These are phyloP conservation scores for Hemiscyllium ocellatum DNA, from an alignment of 2,113 vertebrate genomes.

Conservation along the genomic window DNA sequence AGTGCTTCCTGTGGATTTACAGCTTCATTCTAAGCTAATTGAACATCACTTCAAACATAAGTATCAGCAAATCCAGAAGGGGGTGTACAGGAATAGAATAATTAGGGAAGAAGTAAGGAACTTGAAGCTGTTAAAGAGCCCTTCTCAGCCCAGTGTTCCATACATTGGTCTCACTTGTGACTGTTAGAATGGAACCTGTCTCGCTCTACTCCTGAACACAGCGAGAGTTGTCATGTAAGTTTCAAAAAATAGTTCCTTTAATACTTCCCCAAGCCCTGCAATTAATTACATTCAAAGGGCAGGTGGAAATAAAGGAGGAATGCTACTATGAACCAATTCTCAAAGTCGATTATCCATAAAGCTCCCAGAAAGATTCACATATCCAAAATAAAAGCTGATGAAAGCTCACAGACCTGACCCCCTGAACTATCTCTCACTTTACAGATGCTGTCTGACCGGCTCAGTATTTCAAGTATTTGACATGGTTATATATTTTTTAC, in stretches of 20 bases:
- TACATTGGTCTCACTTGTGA: too few species aligned
- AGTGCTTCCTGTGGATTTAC: neutral
- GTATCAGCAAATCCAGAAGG: neutral
- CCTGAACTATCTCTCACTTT: neutral
- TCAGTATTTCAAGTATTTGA: neutral
- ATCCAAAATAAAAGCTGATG: neutral
- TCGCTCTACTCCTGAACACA: neutral
- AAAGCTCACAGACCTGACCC: neutral
- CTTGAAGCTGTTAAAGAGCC: neutral
- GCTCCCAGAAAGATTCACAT: neutral
- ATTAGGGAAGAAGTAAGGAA: neutral
- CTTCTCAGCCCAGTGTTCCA: neutral
- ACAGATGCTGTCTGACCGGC: neutral
- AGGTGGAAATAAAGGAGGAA: neutral
- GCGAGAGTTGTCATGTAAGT: neutral
- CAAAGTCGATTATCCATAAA: neutral
- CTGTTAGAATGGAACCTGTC: neutral
- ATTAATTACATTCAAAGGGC: neutral
- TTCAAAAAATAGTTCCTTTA: neutral
- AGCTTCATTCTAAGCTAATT: neutral
- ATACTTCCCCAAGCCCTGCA: neutral
- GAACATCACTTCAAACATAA: slow-evolving; percentile 6
- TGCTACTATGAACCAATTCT: too few species aligned
- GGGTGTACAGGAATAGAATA: neutral
- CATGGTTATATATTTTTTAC: too few species aligned